Base-by-base conservation (phyloP, 2,113 vertebrate genomes). In the Apteryx mantelli region DNA sequence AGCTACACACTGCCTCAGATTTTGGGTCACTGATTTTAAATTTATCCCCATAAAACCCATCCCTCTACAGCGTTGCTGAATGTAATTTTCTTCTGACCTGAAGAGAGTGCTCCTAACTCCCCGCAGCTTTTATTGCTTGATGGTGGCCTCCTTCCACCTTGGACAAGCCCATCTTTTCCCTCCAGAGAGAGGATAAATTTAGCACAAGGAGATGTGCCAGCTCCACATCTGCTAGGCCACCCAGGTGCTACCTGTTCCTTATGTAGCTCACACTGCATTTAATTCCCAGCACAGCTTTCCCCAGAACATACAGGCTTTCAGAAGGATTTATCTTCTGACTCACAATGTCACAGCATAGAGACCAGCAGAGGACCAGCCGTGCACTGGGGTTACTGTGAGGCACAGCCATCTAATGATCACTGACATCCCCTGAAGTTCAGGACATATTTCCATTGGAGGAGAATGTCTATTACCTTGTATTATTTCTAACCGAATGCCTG, bases 191-290 rank as follows among this genome's bases (percentile, higher is more conserved):
- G 9, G 14, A 46, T 28, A 46, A 73, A 52, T 79, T 65, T 65
- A 28, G 52, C n/a, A n/a, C 5, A 66, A 40, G n/a, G 13, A 1
- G 0, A 8, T 61, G 25, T 40, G 26, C 19, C 0, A 1, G 30
- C 32, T 82, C 46, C 16, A 6, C 3, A 12, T 15, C 32, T 68
- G 12, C 46, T 30, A 50, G 38, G 38, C 19, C 46, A 73, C 38
- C 2, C 2, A 4, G 38, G 50, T 20, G n/a, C 70, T 38, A 36
- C 50, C n/a, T 53, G n/a, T 28, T 71, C 26, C 64, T 55, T 11
- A 25, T 0, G 2, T 52, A 25, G 20, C 40, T 68, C 52, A 61
- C 46, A 11, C 18, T 22, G n/a, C 18, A 5, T 21, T 56, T 44
- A 73, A 89, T 56, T 63, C 46, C 26, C 40, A 71, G 36, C 69